These are phyloP conservation scores for Gulo gulo DNA, from an alignment of 2,113 vertebrate species.

Conservation along the genomic window DNA sequence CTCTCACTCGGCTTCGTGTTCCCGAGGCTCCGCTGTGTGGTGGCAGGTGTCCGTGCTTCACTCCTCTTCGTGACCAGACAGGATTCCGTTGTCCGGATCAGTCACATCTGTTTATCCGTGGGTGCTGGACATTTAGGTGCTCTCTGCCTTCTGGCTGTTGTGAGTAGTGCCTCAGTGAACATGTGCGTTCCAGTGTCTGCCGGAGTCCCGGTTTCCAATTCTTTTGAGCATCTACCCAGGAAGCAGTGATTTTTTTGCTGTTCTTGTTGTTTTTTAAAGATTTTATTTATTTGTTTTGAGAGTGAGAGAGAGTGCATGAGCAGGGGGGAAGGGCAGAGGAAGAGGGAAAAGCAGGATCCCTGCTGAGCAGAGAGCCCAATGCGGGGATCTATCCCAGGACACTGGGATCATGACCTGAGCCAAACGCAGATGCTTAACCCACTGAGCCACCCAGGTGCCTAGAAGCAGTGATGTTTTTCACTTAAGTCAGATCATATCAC, in stretches of 20 bases:
- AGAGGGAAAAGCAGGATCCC: too few relatives aligned
- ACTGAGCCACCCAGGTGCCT: too few relatives aligned
- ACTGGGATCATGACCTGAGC: too few relatives aligned
- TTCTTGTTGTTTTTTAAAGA: too few relatives aligned
- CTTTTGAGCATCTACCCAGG: not conserved
- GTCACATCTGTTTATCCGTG: too few relatives aligned
- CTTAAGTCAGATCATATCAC: not conserved
- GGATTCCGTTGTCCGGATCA: rapidly evolving
- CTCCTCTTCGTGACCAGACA: not conserved
- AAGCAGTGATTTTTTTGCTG: not conserved
- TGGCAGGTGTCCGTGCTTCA: rapidly evolving
- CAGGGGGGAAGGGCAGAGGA: too few relatives aligned
- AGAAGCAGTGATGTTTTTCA: not conserved
- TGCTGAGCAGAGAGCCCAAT: too few relatives aligned
- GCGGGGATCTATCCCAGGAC: too few relatives aligned
- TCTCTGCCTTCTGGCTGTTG: not conserved
- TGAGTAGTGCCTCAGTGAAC: not conserved
- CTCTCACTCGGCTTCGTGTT: rapidly evolving
- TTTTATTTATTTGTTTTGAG: too few relatives aligned
- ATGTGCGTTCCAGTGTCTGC: rapidly evolving
- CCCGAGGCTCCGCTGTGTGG: not conserved
- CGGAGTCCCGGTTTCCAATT: not conserved
- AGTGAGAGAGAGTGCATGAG: too few relatives aligned
- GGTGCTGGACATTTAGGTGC: not conserved
- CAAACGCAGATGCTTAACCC: too few relatives aligned